These are phyloP conservation scores for Coendou prehensilis DNA, from an alignment of 2,797 vertebrate species.

Conservation along the genomic window DNA sequence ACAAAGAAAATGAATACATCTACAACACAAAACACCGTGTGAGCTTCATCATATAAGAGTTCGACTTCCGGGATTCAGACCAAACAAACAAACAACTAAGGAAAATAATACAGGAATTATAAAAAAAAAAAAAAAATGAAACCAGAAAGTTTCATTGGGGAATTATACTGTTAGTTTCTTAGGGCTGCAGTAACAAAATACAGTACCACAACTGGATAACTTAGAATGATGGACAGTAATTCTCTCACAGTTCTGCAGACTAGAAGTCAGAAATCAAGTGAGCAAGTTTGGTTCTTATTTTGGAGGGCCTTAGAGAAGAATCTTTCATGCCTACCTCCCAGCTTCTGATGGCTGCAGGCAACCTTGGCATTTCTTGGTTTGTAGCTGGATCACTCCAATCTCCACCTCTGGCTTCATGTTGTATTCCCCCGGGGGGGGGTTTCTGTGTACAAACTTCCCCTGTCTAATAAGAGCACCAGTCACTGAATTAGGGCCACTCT, in stretches of 20 bases:
- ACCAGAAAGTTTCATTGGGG: not conserved
- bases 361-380: not conserved
- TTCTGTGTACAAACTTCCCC: not conserved
- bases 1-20: slow-evolving; percentile 25
- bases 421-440: not conserved
- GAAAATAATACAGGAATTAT: slow-evolving; percentile 28
- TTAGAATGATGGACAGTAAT: not conserved
- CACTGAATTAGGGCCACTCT: not conserved
- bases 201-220: not conserved
- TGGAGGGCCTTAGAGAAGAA: not conserved
- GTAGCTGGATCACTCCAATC: not conserved
- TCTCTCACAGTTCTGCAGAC: not conserved
- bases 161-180: not conserved
- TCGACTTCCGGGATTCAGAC: slow-evolving; percentile 2
- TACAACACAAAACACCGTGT: not conserved
- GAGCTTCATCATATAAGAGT: not conserved
- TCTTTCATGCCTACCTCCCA: not conserved
- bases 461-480: not conserved
- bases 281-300: not conserved
- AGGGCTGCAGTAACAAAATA: not conserved
- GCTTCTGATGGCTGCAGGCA: not conserved
- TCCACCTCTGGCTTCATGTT: not conserved
- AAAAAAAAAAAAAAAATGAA: not conserved
- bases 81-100: slow-evolving; percentile 27
- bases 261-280: not conserved